These are phyloP conservation scores for Limnephilus marmoratus DNA, from an alignment of 2,888 invertebrate genomes.

Conservation along the genomic window DNA sequence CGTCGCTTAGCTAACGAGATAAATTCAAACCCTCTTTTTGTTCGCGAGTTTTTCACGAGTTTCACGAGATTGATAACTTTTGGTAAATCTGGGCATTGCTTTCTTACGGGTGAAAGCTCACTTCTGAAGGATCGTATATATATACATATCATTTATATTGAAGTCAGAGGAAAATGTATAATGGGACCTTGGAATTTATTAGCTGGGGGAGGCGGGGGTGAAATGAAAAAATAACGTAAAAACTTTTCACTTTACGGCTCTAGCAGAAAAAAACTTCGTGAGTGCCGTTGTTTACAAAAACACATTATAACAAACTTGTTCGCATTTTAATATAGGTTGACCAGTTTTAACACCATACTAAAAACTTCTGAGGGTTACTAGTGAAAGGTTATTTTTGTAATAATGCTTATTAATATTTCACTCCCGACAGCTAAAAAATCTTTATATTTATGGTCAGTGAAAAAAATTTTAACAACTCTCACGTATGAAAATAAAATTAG, in stretches of 20 bases:
- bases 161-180: conserved; percentile 55
- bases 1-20: background rate
- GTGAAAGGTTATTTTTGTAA: background rate
- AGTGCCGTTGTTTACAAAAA: conserved; percentile 36
- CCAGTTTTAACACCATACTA: background rate
- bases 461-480: too few relatives aligned
- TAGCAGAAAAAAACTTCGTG: background rate
- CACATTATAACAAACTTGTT: conserved; percentile 15
- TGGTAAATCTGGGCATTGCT: background rate
- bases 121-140: conserved; percentile 10
- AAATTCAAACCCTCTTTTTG: conserved; percentile 2
- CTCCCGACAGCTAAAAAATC: too few relatives aligned
- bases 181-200: conserved; percentile 56
- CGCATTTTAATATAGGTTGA: background rate
- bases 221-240: conserved; percentile 53
- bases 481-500: too few relatives aligned
- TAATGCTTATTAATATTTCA: too few relatives aligned
- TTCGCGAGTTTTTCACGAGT: background rate
- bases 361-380: too few relatives aligned
- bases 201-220: background rate
- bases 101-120: conserved; percentile 13
- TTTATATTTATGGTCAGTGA: too few relatives aligned
- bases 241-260: conserved; percentile 33
- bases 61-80: conserved; percentile 34
- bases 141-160: background rate